Evolutionary conservation across 2,113 vertebrate genomes (phyloP), one percentile per base, ranked within the genome.

Genomic region (Cathartes aura): DNA sequence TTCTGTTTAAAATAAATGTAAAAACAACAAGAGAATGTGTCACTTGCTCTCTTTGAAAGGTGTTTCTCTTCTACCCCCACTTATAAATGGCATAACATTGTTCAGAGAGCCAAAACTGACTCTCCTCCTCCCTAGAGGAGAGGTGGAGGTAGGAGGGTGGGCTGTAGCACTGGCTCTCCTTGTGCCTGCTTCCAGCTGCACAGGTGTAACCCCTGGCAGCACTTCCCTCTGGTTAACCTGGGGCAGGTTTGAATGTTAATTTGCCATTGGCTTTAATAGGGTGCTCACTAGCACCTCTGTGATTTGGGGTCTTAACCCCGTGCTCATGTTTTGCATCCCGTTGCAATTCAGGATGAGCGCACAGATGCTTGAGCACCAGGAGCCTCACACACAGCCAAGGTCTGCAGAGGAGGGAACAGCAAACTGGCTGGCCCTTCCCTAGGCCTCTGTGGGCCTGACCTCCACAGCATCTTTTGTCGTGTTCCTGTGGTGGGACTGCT

Each of bases 251-350:
- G 38, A 42, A 29, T 20, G 24, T 52, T 70, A 40, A 32, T 63
- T 81, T 76, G 7, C 18, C 34, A 8, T 18, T 53, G n/a, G 15
- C 38, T 64, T 42, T 53, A 53, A 42, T 11, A 29, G 8, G 15
- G 34, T 2, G 2, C 9, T 23, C 1, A 13, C 20, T 52, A n/a
- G 29, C 14, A 6, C 15, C 58, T 58, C 11, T 2, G 4, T 75
- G 36, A 32, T 70, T 75, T 75, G 43, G 15, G 7, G 15, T 47
- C 29, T 58, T 52, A 52, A 63, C 10, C 8, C 32, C 3, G 4
- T 40, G 32, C 12, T 40, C 11, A 3, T 70, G 8, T 63, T 71
- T 74, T 63, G 8, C 42, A 56, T 50, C 5, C 13, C 8, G 9
- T 9, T 42, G 18, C 0, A 0, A 64, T 75, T 75, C 56, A 59